These are phyloP conservation scores for Catostomus latipinnis DNA, from an alignment of 2,797 vertebrate species.

Conservation along the genomic window DNA sequence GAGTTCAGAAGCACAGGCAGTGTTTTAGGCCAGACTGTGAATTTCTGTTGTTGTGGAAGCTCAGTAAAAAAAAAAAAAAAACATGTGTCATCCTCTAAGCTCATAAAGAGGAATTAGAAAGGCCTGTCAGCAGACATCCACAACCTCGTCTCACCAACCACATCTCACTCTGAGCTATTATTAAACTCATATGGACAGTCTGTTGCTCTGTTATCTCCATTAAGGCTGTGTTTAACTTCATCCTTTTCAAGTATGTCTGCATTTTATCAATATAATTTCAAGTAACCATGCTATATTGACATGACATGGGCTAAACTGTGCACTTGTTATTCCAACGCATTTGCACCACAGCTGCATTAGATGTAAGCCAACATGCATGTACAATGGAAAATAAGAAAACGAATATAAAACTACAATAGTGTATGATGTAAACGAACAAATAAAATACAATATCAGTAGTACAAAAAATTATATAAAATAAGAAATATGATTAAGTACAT, in stretches of 20 bases:
- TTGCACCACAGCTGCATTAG: background rate
- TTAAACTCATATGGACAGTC: slow-evolving; percentile 53
- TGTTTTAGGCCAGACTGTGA: background rate
- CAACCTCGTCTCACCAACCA: slow-evolving; percentile 37
- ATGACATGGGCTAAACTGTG: background rate
- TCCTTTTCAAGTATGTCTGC: slow-evolving; percentile 9
- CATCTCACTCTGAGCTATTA: slow-evolving; percentile 61
- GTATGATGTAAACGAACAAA: background rate
- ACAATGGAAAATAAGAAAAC: background rate
- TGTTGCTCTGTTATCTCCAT: background rate
- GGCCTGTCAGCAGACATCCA: slow-evolving; percentile 54
- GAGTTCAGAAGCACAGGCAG: background rate
- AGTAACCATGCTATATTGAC: background rate
- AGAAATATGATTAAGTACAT: no score
- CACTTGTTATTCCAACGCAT: background rate
- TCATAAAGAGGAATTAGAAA: slow-evolving; percentile 69
- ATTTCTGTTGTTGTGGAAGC: slow-evolving; percentile 32
- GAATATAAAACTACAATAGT: background rate
- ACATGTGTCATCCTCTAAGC: slow-evolving; percentile 64
- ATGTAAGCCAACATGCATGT: no score
- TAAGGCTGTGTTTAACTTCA: slow-evolving; percentile 59
- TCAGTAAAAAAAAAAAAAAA: slow-evolving; percentile 35
- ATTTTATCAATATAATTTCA: background rate
- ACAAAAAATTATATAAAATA: background rate
- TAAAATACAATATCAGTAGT: background rate